Evolutionary conservation across 2,113 vertebrate species (phyloP), one percentile per base, ranked within the genome.

Genomic region (Toxostoma redivivum): DNA sequence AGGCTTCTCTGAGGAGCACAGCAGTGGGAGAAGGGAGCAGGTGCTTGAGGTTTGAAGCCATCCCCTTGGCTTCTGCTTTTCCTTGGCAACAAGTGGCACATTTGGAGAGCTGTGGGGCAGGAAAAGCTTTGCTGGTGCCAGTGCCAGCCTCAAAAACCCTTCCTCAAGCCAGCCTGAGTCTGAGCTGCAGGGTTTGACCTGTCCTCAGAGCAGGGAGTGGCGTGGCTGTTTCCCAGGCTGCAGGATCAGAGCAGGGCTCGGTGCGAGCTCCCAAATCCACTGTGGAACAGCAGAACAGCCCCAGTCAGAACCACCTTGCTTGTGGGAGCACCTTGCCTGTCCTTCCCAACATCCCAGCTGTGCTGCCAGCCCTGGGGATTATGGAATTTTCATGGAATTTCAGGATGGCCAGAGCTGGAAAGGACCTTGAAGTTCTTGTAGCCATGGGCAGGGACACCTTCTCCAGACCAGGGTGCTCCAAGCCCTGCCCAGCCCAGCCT

Each of bases 281-380:
- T 4, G 38, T 11, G 37, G 53, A 35, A 6, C 67, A 37, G 40
- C 15, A 14, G 40, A 15, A 15, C 40, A 15, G 40, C 40, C 40
- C 40, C 15, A 40, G 40, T 42, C 30, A 30, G 33, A 31, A 50
- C 25, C 11, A 44, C 56, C 76, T 82, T 0, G 0, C 28, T 64
- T 3, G 0, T 16, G 53, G 45, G 10, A 13, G n/a, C 9, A 7
- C 1, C 0, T 31, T 27, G 45, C 27, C 10, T 35, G 35, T 45
- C 18, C 66, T 57, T 87, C 35, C 38, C 21, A 51, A 3, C 16
- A 6, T 16, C 40, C 84, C 42, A 37, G 10, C 22, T 19, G 25
- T 53, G 15, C 11, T 50, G 13, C 28, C 42, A 58, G 44, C 42
- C 51, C 67, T 23, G 35, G 38, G 14, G 4, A 54, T 25, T 11